Evolutionary conservation across 2,113 vertebrate species (phyloP).

Genomic region (Symphodus melops): DNA sequence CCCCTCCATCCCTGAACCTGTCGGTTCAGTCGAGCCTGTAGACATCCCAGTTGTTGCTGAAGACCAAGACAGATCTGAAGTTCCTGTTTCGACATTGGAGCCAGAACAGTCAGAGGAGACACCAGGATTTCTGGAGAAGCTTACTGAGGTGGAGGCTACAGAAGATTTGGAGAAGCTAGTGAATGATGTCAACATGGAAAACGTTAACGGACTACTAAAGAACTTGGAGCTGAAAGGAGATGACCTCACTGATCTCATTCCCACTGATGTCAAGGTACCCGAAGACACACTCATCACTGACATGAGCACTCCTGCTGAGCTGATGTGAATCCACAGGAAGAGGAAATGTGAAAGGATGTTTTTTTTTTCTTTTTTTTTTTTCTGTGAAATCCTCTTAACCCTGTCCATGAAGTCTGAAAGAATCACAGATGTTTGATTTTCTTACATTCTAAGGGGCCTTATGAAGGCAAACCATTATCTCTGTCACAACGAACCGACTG

Average conservation of each 20-base stretch:
- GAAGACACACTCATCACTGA: slow-evolving; percentile 49
- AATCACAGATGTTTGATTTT: slow-evolving; percentile 31
- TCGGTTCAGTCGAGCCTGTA: slow-evolving; percentile 15
- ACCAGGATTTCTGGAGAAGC: slow-evolving; percentile 37
- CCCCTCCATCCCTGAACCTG: slow-evolving; percentile 17
- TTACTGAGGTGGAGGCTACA: slow-evolving; percentile 12
- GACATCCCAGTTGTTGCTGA: slow-evolving; percentile 18
- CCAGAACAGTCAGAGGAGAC: slow-evolving; percentile 43
- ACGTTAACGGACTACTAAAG: slow-evolving; percentile 53
- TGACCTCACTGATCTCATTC: slow-evolving; percentile 64
- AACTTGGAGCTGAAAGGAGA: slow-evolving; percentile 60
- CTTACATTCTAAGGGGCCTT: slow-evolving; percentile 24
- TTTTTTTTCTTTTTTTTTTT: neutral
- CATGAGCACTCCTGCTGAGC: slow-evolving; percentile 50
- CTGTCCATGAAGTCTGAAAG: slow-evolving; percentile 32
- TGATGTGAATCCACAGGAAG: slow-evolving; percentile 56
- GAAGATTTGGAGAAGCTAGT: slow-evolving; percentile 47
- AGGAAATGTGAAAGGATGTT: slow-evolving; percentile 18
- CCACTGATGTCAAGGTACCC: slow-evolving; percentile 46
- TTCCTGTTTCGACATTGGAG: slow-evolving; percentile 16
- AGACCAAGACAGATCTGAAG: slow-evolving; percentile 21
- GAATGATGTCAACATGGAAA: slow-evolving; percentile 50
- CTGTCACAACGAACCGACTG: slow-evolving; percentile 25
- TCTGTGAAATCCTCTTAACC: slow-evolving; percentile 26
- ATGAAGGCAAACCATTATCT: slow-evolving; percentile 25